phyloP scores from a whole-genome alignment of 2,113 vertebrate genomes.

The Dicrurus megarhynchus region DNA sequence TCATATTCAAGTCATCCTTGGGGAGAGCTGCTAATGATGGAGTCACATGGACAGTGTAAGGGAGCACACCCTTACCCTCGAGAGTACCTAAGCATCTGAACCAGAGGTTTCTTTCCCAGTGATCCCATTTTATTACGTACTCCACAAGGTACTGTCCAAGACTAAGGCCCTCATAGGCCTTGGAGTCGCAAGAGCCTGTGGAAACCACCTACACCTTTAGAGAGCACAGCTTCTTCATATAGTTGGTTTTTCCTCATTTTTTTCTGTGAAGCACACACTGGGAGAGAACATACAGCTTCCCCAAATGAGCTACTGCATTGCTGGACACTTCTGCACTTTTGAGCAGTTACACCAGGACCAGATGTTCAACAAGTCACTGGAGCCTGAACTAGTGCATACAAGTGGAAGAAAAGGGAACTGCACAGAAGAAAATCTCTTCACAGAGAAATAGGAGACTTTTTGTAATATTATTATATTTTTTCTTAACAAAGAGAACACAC shows the following conservation, averaged over 20 bases:
- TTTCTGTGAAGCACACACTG: neutral
- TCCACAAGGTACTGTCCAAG: neutral
- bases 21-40: neutral
- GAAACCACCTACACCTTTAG: neutral
- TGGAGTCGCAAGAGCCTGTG: rapidly evolving
- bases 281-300: neutral
- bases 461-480: neutral
- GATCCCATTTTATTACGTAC: neutral
- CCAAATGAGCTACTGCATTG: neutral
- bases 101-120: neutral
- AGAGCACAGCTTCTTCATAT: neutral
- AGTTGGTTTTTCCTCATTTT: neutral
- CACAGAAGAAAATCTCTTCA: neutral
- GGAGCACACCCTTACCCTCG: neutral
- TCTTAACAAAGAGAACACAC: neutral
- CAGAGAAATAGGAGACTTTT: neutral
- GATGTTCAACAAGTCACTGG: neutral
- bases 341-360: neutral
- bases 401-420: neutral
- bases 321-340: neutral
- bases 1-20: neutral
- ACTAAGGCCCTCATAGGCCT: neutral
- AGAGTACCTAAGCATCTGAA: neutral
- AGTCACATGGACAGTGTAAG: neutral
- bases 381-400: neutral